Evolutionary conservation across 1,140 invertebrate species (phyloP), one percentile per base, ranked within the genome.

Genomic region (Calliphora vicina): DNA sequence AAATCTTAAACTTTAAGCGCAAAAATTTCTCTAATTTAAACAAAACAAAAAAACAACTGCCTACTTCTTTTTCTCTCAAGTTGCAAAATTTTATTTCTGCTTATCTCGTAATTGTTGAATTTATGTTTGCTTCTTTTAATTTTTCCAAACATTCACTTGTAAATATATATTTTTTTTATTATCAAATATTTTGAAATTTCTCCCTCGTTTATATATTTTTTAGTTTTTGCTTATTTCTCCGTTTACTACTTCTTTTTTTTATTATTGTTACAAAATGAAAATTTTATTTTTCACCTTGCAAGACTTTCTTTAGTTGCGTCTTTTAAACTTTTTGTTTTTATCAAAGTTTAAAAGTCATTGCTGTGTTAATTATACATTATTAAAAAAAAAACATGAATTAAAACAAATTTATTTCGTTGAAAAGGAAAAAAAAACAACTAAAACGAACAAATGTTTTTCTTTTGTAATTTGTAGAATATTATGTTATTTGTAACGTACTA

Each of bases 361-460:
- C 88, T 89, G 88, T 89, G 88, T 89, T 89, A 89, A 84, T 84
- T 84, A 67, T 67, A 67, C 61, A 67, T 84, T 82, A 84, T 82
- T 50, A 50, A 84, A 78, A 45, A 81, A 72, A 45, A 43, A 82
- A 82, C 13, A 42, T 2, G 74, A 82, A n/a, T n/a, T n/a, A 43
- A 13, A 81, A 84, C 74, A 45, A 35, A 35, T 35, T 35, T 35
- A 35, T 35, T 35, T 35, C 35, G 35, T 35, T 76, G n/a, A 50
- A 67, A 27, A 67, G 57, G 2, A 43, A 43, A 12, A 29, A 81
- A 61, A 61, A 50, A 50, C 43, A 25, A 57, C 3, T 26, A 25
- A 27, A 80, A 80, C 42, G 26, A 80, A 8, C 29, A 74, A 74
- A 23, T 43, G 23, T 78, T 45, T 78, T 43, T 78, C 74, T 78